Conservation (phyloP, 2,888 invertebrate genomes). For the Augochlorella aurata region DNA sequence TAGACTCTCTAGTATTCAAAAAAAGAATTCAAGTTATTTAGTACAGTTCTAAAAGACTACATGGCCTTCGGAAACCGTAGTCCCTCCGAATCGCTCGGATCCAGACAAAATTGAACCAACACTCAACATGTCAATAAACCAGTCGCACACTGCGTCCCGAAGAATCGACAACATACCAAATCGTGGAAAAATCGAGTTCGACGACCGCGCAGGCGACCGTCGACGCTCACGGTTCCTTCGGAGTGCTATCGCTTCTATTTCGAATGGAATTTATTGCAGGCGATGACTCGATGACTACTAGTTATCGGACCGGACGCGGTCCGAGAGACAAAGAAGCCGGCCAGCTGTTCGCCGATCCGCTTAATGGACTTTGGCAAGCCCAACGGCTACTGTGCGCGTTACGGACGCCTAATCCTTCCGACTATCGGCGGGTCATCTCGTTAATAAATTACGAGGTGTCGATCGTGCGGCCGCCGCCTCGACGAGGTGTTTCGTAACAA, state of each 20-base stretch:
- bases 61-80: too few relatives aligned
- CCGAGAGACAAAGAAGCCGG: conserved; percentile 57
- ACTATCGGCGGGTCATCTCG: conserved; percentile 59
- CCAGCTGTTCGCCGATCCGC: conserved; percentile 55
- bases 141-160: too few relatives aligned
- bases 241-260: conserved; percentile 36
- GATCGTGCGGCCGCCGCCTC: not conserved
- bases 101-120: too few relatives aligned
- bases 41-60: too few relatives aligned
- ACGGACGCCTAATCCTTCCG: conserved; percentile 48
- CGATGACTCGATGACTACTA: conserved; percentile 56
- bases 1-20: too few relatives aligned
- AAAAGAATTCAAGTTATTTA: too few relatives aligned
- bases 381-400: conserved; percentile 48
- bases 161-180: too few relatives aligned
- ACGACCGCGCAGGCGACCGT: too few relatives aligned
- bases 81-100: too few relatives aligned
- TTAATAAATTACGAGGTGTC: conserved; percentile 62
- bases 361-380: conserved; percentile 63
- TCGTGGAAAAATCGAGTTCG: too few relatives aligned
- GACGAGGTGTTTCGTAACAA: conserved; percentile 40
- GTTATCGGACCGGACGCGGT: conserved; percentile 39
- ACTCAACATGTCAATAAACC: too few relatives aligned
- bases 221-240: not conserved
- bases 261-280: conserved; percentile 42